Evolutionary conservation across 2,797 vertebrate species (phyloP).

Genomic region (Lates japonicus): DNA sequence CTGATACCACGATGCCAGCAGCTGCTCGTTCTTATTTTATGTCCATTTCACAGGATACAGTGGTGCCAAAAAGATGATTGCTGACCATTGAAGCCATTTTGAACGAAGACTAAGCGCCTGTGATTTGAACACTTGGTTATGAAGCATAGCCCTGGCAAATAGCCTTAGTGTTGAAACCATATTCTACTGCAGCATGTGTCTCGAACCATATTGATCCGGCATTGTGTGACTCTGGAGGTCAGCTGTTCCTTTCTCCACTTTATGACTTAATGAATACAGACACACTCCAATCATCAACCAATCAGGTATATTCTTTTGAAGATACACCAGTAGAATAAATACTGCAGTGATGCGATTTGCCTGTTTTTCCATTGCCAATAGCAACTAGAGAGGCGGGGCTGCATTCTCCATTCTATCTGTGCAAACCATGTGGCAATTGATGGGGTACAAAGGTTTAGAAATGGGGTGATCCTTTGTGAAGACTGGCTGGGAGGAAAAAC

Average conservation of each 20-base stretch:
- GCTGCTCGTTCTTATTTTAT: constrained; percentile 73
- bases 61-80: constrained; percentile 45
- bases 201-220: constrained; percentile 47
- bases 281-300: constrained; percentile 42
- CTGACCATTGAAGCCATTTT: constrained; percentile 28
- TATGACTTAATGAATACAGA: constrained; percentile 51
- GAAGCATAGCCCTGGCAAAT: constrained; percentile 22
- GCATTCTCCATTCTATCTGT: constrained; percentile 11
- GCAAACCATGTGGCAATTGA: constrained; percentile 19
- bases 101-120: constrained; percentile 39
- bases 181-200: constrained; percentile 34
- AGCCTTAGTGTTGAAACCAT: constrained; percentile 14
- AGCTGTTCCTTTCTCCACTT: constrained; percentile 51
- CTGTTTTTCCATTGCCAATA: constrained; percentile 27
- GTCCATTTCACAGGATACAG: constrained; percentile 56
- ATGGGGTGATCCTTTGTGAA: constrained; percentile 16
- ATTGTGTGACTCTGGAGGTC: constrained; percentile 55
- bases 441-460: constrained; percentile 44
- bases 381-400: neutral
- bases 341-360: constrained; percentile 17
- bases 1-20: constrained; percentile 68
- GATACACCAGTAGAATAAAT: constrained; percentile 45
- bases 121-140: constrained; percentile 48
- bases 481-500: constrained; percentile 1
- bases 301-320: too few species aligned